phyloP scores from a whole-genome alignment of 2,888 invertebrate species.

The Cyclophora punctaria region DNA sequence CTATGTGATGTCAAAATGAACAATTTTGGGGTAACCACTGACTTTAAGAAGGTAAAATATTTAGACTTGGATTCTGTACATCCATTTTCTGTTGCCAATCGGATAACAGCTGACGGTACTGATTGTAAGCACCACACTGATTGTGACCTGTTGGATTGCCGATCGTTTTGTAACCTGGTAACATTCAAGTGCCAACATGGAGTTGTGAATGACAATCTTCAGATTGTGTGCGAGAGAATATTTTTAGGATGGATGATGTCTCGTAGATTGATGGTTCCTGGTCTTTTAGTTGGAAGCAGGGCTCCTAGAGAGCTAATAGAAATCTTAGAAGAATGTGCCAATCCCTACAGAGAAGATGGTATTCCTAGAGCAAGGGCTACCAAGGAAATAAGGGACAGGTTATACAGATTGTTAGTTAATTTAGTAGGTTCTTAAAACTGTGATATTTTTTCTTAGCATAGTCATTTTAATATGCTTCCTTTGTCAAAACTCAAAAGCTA shows the following conservation, averaged over 20 bases:
- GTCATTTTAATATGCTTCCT: too few species aligned
- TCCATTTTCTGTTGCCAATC: conserved; percentile 69
- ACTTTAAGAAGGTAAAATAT: conserved; percentile 72
- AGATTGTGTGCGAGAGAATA: conserved; percentile 79
- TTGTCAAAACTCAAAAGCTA: too few species aligned
- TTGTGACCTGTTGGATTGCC: conserved; percentile 80
- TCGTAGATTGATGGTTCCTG: conserved; percentile 76
- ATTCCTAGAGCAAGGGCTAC: conserved; percentile 61
- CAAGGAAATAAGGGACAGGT: conserved; percentile 58
- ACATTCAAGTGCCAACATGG: conserved; percentile 69
- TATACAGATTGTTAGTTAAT: conserved; percentile 70
- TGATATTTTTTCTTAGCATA: too few species aligned
- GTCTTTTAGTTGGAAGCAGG: conserved; percentile 74
- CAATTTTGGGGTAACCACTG: conserved; percentile 77
- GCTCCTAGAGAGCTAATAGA: conserved; percentile 75
- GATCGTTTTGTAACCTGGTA: conserved; percentile 73
- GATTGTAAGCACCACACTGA: conserved; percentile 76
- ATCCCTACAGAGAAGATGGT: conserved; percentile 62
- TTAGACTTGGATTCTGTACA: conserved; percentile 79
- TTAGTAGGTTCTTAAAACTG: background rate
- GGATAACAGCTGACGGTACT: conserved; percentile 55
- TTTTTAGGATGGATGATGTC: conserved; percentile 79
- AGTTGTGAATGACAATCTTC: conserved; percentile 78
- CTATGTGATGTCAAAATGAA: conserved; percentile 81
- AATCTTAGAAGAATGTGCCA: conserved; percentile 75